phyloP scores from a whole-genome alignment of 1,140 invertebrate genomes.

The Neotoxoptera formosana region DNA sequence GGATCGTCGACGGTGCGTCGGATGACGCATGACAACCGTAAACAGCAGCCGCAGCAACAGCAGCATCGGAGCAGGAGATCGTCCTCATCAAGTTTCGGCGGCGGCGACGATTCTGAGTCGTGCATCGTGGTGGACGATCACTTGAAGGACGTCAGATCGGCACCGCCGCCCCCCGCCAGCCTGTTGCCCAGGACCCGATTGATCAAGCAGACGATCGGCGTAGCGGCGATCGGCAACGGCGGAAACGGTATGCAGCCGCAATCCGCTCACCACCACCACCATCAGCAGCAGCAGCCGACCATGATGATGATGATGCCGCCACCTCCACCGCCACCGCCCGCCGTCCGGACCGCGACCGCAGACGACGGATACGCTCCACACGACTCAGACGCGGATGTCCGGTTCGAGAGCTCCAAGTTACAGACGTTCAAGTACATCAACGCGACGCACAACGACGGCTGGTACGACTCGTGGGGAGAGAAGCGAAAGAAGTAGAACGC shows the following conservation, averaged over 20 bases:
- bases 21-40: constrained; percentile 13
- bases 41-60: neutral
- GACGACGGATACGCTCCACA: constrained; percentile 61
- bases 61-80: constrained; percentile 57
- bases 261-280: constrained; percentile 63
- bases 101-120: constrained; percentile 65
- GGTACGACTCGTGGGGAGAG: constrained; percentile 84
- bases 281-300: constrained; percentile 60
- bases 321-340: constrained; percentile 63
- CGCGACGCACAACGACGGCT: constrained; percentile 63
- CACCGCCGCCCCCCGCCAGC: constrained; percentile 17
- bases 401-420: constrained; percentile 56
- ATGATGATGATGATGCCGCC: constrained; percentile 63
- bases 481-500: constrained; percentile 58
- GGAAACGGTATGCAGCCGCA: neutral
- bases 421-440: constrained; percentile 59
- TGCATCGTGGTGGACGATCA: constrained; percentile 79
- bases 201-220: constrained; percentile 60
- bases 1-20: constrained; percentile 21
- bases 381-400: constrained; percentile 60
- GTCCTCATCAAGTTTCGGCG: constrained; percentile 60
- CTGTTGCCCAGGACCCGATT: constrained; percentile 61
- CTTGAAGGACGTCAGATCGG: constrained; percentile 64
- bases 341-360: constrained; percentile 62
- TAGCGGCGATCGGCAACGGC: no score